These are phyloP conservation scores for Chironomus tepperi DNA, from an alignment of 1,140 invertebrate species.

Conservation along the genomic window DNA sequence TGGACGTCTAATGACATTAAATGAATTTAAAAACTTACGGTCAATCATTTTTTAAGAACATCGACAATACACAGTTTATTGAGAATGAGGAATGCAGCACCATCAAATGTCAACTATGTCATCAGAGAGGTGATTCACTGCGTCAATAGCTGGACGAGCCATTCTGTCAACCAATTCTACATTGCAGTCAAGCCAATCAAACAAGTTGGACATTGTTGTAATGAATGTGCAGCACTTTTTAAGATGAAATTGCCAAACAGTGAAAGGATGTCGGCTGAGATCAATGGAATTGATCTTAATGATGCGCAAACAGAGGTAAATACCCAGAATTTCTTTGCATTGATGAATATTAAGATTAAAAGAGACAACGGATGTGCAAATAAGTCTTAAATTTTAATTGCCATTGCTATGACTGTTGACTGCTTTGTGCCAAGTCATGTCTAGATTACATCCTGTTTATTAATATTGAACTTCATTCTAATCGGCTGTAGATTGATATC, in stretches of 20 bases:
- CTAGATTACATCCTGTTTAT: no score
- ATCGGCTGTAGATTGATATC: no score
- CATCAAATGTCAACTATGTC: constrained; percentile 32
- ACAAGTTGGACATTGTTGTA: constrained; percentile 32
- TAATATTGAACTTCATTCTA: no score
- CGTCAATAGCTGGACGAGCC: constrained; percentile 29
- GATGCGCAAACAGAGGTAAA: no score
- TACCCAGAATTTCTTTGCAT: no score
- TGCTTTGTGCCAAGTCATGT: no score
- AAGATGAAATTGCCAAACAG: constrained; percentile 23
- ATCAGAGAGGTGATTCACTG: constrained; percentile 31
- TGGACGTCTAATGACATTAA: constrained; percentile 32
- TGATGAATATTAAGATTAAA: no score
- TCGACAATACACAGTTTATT: constrained; percentile 26
- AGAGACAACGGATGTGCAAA: no score
- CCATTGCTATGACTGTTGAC: no score
- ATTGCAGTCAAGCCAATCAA: constrained; percentile 33
- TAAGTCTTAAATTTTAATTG: no score
- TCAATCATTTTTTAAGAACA: constrained; percentile 33
- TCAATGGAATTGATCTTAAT: neutral
- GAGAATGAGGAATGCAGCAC: constrained; percentile 26
- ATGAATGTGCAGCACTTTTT: constrained; percentile 32
- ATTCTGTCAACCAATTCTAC: constrained; percentile 29
- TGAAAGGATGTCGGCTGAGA: neutral
- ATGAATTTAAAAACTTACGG: constrained; percentile 35